Evolutionary conservation across 2,113 vertebrate species (phyloP), one percentile per base, ranked within the genome.

Genomic region (Sinocyclocheilus grahami): DNA sequence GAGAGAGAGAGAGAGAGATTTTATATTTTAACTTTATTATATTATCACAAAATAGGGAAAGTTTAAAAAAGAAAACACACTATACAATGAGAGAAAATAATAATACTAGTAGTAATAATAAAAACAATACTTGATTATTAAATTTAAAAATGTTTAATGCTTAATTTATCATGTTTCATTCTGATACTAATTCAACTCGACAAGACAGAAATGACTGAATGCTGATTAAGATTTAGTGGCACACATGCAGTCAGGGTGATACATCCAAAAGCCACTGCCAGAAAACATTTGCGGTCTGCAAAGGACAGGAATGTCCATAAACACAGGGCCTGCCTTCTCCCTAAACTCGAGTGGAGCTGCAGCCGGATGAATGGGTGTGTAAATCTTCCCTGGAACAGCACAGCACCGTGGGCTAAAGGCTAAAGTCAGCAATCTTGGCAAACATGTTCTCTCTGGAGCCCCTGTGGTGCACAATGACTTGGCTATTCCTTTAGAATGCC

Each of bases 1-100:
- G 89, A 81, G 58, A 71, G 37, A 87, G n/a, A n/a, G 90, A 91
- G 89, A 81, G 58, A 53, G 46, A 48, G 42, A 42, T 1, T 48
- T 48, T 48, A 0, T 48, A 48, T 48, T 48, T 48, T 3, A 48
- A 48, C 46, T 42, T 42, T 12, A 48, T 46, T 39, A 39, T 39
- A 7, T 46, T 46, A 46, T 2, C 48, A 12, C 1, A 51, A 51
- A 2, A 12, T 51, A 51, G 13, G 48, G 11, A 46, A 10, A 46
- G 5, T 3, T 10, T 10, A 48, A 51, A 51, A 13, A 53, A 53
- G 51, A 53, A 18, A 55, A 55, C 16, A 18, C 53, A 55, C 53
- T 18, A 55, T 20, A 18, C 16, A 55, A 51, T 4, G 9, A 48
- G 11, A 11, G 78, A 83, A n/a, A 55, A 71, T 13, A 53, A 55